phyloP scores from a whole-genome alignment of 2,888 invertebrate species.

The Abrostola tripartita region DNA sequence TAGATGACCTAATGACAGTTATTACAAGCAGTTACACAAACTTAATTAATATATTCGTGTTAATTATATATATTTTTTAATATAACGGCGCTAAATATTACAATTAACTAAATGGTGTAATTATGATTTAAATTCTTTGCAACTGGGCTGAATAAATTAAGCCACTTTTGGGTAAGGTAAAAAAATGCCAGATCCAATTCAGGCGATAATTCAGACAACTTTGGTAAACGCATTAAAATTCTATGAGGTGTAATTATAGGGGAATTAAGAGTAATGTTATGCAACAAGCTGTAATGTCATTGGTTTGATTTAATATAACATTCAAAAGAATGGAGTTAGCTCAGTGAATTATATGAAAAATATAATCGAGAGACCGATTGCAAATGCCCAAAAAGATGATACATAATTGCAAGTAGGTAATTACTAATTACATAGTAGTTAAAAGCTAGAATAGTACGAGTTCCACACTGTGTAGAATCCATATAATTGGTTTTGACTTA shows the following conservation, averaged over 20 bases:
- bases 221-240: slow-evolving; percentile 24
- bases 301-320: background rate
- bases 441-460: too few relatives aligned
- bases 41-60: background rate
- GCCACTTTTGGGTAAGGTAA: slow-evolving; percentile 12
- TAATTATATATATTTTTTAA: background rate
- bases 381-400: too few relatives aligned
- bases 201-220: slow-evolving; percentile 6
- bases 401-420: too few relatives aligned
- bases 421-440: too few relatives aligned
- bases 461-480: too few relatives aligned
- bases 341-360: too few relatives aligned
- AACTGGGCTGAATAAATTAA: slow-evolving; percentile 15
- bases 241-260: slow-evolving; percentile 14
- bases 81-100: slow-evolving; percentile 1
- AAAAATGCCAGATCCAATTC: slow-evolving; percentile 20
- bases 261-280: background rate
- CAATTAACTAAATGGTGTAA: slow-evolving; percentile 27
- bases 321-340: too few relatives aligned
- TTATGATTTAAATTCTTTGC: slow-evolving; percentile 36
- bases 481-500: too few relatives aligned
- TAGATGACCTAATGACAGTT: too few relatives aligned
- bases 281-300: background rate
- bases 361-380: too few relatives aligned
- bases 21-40: too few relatives aligned